Evolutionary conservation across 2,797 vertebrate genomes (phyloP), one percentile per base, ranked within the genome.

Genomic region (Orestias chungarensis): DNA sequence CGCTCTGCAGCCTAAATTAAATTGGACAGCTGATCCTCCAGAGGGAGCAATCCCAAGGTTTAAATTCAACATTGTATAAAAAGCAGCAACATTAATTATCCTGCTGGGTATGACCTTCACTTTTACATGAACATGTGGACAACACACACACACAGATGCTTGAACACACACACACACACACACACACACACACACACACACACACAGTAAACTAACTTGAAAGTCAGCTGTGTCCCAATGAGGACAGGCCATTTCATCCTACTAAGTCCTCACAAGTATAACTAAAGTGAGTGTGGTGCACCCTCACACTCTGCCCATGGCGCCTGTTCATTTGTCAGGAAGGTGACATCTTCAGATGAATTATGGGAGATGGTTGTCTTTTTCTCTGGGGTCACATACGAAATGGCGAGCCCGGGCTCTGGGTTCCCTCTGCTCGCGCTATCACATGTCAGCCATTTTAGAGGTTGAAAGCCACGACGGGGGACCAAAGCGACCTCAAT

Each of bases 21-120:
- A 87, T 81, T 88, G 87, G 91, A 92, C 91, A 91, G 87, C 79
- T 82, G 86, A 91, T 90, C 85, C 87, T 93, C 87, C 78, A 79
- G 84, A 82, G 87, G 84, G 82, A 90, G 86, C 81, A 82, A 86
- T 89, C 90, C 86, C 84, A 86, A 84, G 76, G 35, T 89, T 89
- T 93, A 87, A n/a, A 93, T 92, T 93, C 88, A 91, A 91, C 88
- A 86, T 90, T 86, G 85, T 88, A 83, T 82, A 82, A 87, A 91
- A 91, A 87, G 82, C 70, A 75, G 71, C 73, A 15, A 87, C 88
- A 92, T 91, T 92, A 92, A 93, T 93, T 93, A 93, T 91, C 87
- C 86, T 91, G 87, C 88, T 85, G 85, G 81, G 82, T 79, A 83
- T 92, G 93, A 93, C 93, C 93, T 94, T 93, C 89, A 90, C 75